Evolutionary conservation across 2,797 vertebrate species (phyloP), one percentile per base, ranked within the genome.

Genomic region (Leuciscus waleckii): DNA sequence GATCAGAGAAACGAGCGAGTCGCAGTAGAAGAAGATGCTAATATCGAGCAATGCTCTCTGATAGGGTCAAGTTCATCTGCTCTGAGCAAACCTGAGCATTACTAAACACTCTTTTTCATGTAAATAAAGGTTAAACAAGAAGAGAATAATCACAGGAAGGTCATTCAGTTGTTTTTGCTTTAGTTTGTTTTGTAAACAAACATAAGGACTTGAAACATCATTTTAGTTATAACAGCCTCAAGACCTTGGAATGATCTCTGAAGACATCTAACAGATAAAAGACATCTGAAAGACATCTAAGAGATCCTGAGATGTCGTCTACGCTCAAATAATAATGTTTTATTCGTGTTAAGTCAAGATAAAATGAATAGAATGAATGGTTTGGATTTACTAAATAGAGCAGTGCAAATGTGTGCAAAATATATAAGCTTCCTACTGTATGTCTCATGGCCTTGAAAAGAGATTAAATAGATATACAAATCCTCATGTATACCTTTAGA

Each of bases 381-480:
- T 83, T 77, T 39, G 73, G 73, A 83, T 83, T 54, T 29, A 39
- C 82, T 76, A 54, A 67, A 75, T 41, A n/a, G 23, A 83, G 78
- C 75, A 54, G 76, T 79, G 61, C 84, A 74, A 83, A 87, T 89
- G 70, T 58, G 75, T 79, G 39, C 16, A 83, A 76, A 77, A 68
- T 83, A 41, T 54, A 32, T 69, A 43, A 41, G 84, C 68, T 63
- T 81, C 29, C 73, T 69, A n/a, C n/a, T n/a, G n/a, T n/a, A 79
- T 84, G 61, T 82, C 73, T 19, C 54, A 69, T 56, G 23, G 41
- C 26, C 58, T 89, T 89, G 85, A 88, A 87, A 63, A 65, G 46
- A 82, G 68, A 87, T 88, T 54, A 82, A 89, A 85, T 87, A 84
- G 35, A 79, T 73, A 87, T 58, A 85, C 87, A 80, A 86, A 84